Base-by-base conservation (phyloP, 1,140 invertebrate species). In the Phenacoccus solenopsis region DNA sequence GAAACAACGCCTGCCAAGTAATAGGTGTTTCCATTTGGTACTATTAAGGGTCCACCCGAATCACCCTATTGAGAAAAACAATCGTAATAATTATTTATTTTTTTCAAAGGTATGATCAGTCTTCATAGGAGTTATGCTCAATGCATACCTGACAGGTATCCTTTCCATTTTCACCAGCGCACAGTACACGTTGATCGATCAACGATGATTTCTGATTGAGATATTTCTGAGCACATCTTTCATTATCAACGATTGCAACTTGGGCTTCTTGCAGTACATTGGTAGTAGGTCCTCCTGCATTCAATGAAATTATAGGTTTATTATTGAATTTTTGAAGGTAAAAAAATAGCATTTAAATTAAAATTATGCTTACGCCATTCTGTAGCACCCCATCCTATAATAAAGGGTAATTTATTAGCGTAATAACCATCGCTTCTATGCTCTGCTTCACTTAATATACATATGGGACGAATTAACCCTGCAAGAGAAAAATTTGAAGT, bases 331-430 rank as follows among this genome's bases (percentile, higher is more conserved):
- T n/a, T 38, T n/a, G n/a, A 38, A 27, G 16, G 56, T n/a, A 59
- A 59, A 7, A 59, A 59, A 59, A 59, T 22, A 59, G 5, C 5
- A 32, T 32, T 32, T 5, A 59, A 59, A 10, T 20, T 10, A 64
- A 64, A 64, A 25, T 10, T 5, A 59, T 22, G 25, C 59, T 3
- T 64, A 64, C 59, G 59, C 59, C 59, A 64, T 64, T 4, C 77
- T 4, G 82, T 75, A 16, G 84, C 80, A 64, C 90, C 90, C 90
- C 90, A 93, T n/a, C 90, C 91, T 28, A 87, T 87, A 1, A 91
- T 82, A 72, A 88, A 84, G 0, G 86, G 86, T 67, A 75, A 80
- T 68, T 79, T 79, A 20, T 78, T 78, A 16, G 81, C 80, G 70
- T 83, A 86, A 35, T 77, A 77, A 24, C 76, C 79, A 0, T 78